Conservation (phyloP, 2,797 vertebrate genomes). For the Aldrovandia affinis region DNA sequence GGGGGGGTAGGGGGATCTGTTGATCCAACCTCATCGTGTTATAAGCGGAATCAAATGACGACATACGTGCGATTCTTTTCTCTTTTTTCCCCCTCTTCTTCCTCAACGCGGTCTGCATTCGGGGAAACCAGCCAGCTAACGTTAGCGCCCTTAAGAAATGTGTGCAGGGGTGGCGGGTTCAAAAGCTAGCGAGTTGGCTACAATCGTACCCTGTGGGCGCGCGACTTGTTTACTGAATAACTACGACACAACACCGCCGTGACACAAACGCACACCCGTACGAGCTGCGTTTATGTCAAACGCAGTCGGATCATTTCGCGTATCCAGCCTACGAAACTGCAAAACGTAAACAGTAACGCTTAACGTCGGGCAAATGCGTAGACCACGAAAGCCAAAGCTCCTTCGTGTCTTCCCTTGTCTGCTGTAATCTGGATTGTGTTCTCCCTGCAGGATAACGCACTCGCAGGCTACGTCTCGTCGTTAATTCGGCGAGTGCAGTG, state of each 20-base stretch:
- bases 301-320: neutral
- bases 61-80: conserved; percentile 32
- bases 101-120: conserved; percentile 19
- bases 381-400: neutral
- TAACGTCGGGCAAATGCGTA: neutral
- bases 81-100: neutral
- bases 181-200: neutral
- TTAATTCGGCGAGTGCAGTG: neutral
- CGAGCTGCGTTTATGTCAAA: neutral
- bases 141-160: neutral
- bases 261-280: neutral
- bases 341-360: neutral
- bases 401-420: too few species aligned
- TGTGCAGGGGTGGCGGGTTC: neutral
- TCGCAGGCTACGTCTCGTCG: neutral
- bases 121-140: neutral
- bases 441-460: neutral
- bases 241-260: neutral
- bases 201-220: neutral
- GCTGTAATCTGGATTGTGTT: neutral
- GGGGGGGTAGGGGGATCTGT: neutral
- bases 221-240: neutral
- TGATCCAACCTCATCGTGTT: conserved; percentile 22
- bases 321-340: neutral
- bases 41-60: conserved; percentile 36